Evolutionary conservation across 2,888 invertebrate genomes (phyloP), one percentile per base, ranked within the genome.

Genomic region (Orchesellides sinensis): DNA sequence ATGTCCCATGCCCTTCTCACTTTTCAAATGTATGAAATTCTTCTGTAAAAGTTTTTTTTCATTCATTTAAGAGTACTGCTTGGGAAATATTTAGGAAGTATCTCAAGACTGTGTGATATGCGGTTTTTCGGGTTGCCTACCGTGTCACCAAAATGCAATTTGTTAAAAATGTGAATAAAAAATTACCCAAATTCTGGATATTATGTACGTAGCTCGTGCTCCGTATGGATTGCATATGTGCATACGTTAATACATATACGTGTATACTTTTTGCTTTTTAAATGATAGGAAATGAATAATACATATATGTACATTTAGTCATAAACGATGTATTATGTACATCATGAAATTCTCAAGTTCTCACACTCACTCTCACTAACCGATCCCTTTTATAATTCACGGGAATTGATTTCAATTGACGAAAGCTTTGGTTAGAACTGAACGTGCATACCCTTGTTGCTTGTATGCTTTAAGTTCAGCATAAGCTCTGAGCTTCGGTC

Each of bases 11-110:
- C 40, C 63, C 14, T 17, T 78, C 47, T 45, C 66, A 45, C 52
- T 65, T 74, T 65, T 47, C 12, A 66, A 78, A 69, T 78, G 78
- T 78, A 79, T 79, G 79, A 80, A 80, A 80, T 80, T 80, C 80
- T 56, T 72, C 65, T 80, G 80, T 80, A 72, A 80, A 80, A 72
- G 80, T 80, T 80, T 72, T 65, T 21, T 40, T 19, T 40, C 40
- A 65, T 35, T 61, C 61, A 47, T 72, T 72, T n/a, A n/a, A n/a
- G n/a, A n/a, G n/a, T n/a, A n/a, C n/a, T n/a, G n/a, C n/a, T 56
- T 47, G 14, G 19, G 14, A 35, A 23, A 40, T 14, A 32, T 32
- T 32, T 17, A 12, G 47, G 63, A 72, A 29, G 29, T 5, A 21
- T 63, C 29, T 40, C 40, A 63, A 40, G n/a, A 10, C 40, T 27